Conservation (phyloP, 1,140 invertebrate genomes). For the Lucilia sericata region DNA sequence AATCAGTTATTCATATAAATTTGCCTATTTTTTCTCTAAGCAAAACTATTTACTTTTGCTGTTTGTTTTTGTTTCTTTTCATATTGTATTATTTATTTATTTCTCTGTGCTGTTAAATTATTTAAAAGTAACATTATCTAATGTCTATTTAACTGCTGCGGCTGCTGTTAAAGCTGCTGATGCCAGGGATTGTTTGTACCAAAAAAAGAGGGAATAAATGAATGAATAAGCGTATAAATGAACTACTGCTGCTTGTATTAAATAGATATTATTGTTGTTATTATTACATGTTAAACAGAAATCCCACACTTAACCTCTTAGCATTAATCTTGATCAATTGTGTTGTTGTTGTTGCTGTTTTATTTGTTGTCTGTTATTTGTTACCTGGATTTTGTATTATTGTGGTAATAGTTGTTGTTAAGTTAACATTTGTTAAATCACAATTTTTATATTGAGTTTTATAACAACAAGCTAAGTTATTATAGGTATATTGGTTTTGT, state of each 20-base stretch:
- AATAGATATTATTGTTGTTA: slow-evolving; percentile 36
- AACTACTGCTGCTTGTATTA: slow-evolving; percentile 18
- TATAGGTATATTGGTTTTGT: too few relatives aligned
- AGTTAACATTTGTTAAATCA: slow-evolving; percentile 33
- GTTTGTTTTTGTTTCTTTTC: background rate
- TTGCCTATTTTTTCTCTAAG: background rate
- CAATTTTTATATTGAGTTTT: too few relatives aligned
- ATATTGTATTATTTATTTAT: background rate
- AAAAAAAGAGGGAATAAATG: background rate
- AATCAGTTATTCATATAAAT: background rate
- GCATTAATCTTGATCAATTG: slow-evolving; percentile 38
- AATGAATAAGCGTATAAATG: background rate
- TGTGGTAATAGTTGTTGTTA: slow-evolving; percentile 23
- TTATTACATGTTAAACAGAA: slow-evolving; percentile 42
- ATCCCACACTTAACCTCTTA: slow-evolving; percentile 40
- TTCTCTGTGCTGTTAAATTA: background rate
- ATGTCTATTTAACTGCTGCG: slow-evolving; percentile 9
- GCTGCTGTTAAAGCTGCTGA: background rate
- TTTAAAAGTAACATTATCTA: slow-evolving; percentile 18
- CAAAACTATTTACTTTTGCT: background rate
- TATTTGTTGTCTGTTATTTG: background rate
- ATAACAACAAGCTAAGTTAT: too few relatives aligned
- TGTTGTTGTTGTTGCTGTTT: background rate
- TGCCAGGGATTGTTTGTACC: background rate
- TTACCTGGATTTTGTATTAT: background rate